These are phyloP conservation scores for Urophycis tenuis DNA, from an alignment of 2,797 vertebrate species.

Conservation along the genomic window DNA sequence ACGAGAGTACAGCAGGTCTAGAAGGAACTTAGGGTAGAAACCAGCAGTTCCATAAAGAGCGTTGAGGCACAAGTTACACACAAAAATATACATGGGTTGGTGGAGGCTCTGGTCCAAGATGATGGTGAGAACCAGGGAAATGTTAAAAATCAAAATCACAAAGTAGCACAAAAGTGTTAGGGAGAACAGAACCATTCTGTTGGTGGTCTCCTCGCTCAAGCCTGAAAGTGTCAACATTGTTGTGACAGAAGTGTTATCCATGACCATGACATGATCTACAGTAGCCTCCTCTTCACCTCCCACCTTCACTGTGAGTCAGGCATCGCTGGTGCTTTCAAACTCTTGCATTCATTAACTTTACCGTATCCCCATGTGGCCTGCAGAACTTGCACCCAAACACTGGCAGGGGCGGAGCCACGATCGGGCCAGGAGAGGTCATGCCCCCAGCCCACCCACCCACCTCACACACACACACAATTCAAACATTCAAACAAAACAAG, in stretches of 20 bases:
- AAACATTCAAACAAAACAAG: too few species aligned
- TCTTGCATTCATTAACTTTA: background rate
- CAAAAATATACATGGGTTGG: constrained; percentile 49
- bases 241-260: constrained; percentile 1
- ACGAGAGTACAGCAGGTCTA: constrained; percentile 39
- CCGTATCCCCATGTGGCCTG: background rate
- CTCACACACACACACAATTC: too few species aligned
- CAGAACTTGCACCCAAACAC: too few species aligned
- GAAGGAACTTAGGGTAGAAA: constrained; percentile 47
- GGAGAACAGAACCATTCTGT: background rate
- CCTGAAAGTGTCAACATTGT: constrained; percentile 6
- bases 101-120: constrained; percentile 39
- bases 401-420: background rate
- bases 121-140: constrained; percentile 22
- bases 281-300: constrained; percentile 1
- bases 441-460: too few species aligned
- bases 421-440: too few species aligned
- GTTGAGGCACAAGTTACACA: constrained; percentile 43
- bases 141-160: constrained; percentile 5
- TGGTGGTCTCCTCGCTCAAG: constrained; percentile 1
- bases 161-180: constrained; percentile 6
- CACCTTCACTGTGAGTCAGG: background rate
- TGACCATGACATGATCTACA: background rate
- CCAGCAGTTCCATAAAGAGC: constrained; percentile 39
- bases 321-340: background rate